phyloP scores from a whole-genome alignment of 2,888 invertebrate genomes.

The Spisula solida region DNA sequence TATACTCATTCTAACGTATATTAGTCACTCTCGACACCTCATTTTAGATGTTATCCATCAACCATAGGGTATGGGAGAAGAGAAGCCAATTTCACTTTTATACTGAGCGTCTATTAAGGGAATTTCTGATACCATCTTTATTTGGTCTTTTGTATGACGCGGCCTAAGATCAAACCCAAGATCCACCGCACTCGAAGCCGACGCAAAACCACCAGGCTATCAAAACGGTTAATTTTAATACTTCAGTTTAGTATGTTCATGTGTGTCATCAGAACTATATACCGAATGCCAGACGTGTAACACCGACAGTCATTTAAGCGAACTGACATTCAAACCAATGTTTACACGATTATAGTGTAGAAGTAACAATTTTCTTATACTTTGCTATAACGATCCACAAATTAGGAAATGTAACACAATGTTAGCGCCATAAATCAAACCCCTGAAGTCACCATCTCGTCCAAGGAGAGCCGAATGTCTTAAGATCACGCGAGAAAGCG shows the following conservation, averaged over 20 bases:
- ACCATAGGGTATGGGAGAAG: too few relatives aligned
- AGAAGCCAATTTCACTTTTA: too few relatives aligned
- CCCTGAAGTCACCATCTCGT: constrained; percentile 37
- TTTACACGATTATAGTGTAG: background rate
- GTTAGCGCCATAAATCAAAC: constrained; percentile 50
- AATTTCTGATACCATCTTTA: too few relatives aligned
- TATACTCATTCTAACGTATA: too few relatives aligned
- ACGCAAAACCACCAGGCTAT: too few relatives aligned
- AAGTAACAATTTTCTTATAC: background rate
- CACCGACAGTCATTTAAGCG: background rate
- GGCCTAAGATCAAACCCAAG: too few relatives aligned
- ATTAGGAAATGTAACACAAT: constrained; percentile 29
- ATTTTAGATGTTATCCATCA: too few relatives aligned
- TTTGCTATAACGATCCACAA: background rate
- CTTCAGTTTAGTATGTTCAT: background rate
- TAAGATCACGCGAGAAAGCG: constrained; percentile 60
- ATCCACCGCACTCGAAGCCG: too few relatives aligned
- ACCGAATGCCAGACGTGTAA: background rate
- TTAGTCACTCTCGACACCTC: too few relatives aligned
- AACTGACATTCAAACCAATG: background rate
- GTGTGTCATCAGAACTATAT: background rate
- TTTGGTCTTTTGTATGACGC: too few relatives aligned
- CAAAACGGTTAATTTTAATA: background rate
- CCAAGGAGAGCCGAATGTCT: constrained; percentile 55
- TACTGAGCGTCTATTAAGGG: too few relatives aligned